A percentile compares a stretch with the other conserved stretches of the same genome.
Evolutionary conservation across 2,888 invertebrate species (phyloP).

Genomic region (Cosmia trapezina): DNA sequence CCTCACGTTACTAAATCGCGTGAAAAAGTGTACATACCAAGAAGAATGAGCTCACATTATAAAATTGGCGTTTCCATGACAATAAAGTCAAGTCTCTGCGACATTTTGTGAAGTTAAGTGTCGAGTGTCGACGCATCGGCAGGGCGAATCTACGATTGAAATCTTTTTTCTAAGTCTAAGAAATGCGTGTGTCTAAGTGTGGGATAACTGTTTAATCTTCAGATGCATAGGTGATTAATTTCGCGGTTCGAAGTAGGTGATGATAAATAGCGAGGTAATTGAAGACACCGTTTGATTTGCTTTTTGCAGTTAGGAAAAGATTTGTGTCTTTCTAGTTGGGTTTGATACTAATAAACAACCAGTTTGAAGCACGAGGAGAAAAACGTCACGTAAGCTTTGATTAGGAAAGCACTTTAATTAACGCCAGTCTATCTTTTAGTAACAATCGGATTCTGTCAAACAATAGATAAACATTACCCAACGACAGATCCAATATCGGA

Average conservation of each 20-base stretch:
- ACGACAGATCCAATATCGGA: slow-evolving; percentile 9
- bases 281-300: slow-evolving; percentile 37
- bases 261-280: slow-evolving; percentile 48
- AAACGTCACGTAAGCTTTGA: neutral
- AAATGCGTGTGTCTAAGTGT: slow-evolving; percentile 50
- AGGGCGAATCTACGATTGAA: neutral
- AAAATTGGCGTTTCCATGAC: neutral
- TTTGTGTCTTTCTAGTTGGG: slow-evolving; percentile 8
- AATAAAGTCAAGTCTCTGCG: too few species aligned
- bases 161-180: slow-evolving; percentile 10
- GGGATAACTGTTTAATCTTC: slow-evolving; percentile 48
- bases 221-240: slow-evolving; percentile 42
- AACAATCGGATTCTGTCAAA: neutral
- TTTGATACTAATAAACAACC: neutral
- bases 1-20: neutral
- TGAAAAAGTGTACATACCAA: neutral
- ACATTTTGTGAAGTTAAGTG: neutral
- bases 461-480: slow-evolving; percentile 2
- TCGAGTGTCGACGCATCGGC: too few species aligned
- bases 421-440: neutral
- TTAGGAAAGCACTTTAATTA: neutral
- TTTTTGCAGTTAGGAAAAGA: slow-evolving; percentile 11
- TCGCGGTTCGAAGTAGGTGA: slow-evolving; percentile 41
- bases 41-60: neutral
- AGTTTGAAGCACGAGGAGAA: neutral